These are phyloP conservation scores for Coilia nasus DNA, from an alignment of 2,797 vertebrate genomes.

Conservation along the genomic window DNA sequence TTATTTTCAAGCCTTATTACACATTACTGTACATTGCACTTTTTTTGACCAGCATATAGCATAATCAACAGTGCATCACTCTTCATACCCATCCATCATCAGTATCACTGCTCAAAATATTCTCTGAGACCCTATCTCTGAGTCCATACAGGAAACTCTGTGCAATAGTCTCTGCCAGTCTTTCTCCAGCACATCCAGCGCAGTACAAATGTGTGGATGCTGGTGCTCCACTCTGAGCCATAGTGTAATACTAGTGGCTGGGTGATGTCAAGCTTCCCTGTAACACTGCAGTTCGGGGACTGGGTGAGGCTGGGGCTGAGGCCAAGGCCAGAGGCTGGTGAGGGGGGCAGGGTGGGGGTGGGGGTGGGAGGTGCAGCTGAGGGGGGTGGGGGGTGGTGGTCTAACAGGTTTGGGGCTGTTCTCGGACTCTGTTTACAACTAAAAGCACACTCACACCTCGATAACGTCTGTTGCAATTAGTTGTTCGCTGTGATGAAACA, in stretches of 20 bases:
- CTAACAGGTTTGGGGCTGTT: constrained; percentile 80
- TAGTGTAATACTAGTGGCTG: constrained; percentile 49
- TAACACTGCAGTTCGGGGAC: constrained; percentile 61
- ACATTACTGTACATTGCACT: not conserved
- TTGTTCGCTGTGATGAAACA: constrained; percentile 82
- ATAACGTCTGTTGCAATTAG: constrained; percentile 84
- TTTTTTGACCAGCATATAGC: not conserved
- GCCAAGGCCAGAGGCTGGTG: too few species aligned
- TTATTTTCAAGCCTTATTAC: not conserved
- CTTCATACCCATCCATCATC: not conserved
- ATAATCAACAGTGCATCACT: not conserved
- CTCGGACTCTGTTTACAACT: constrained; percentile 82
- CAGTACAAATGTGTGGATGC: not conserved
- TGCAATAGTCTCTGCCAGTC: not conserved
- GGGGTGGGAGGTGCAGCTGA: not conserved
- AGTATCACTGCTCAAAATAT: not conserved
- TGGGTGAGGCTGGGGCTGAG: not conserved
- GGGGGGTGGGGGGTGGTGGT: constrained; percentile 45
- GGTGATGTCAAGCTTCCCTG: constrained; percentile 71
- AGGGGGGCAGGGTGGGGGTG: not conserved
- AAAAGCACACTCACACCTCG: constrained; percentile 78
- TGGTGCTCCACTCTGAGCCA: not conserved
- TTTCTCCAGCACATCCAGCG: not conserved
- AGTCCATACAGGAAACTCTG: too few species aligned
- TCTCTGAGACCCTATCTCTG: not conserved